These are phyloP conservation scores for Motacilla alba DNA, from an alignment of 2,113 vertebrate genomes.

Conservation along the genomic window DNA sequence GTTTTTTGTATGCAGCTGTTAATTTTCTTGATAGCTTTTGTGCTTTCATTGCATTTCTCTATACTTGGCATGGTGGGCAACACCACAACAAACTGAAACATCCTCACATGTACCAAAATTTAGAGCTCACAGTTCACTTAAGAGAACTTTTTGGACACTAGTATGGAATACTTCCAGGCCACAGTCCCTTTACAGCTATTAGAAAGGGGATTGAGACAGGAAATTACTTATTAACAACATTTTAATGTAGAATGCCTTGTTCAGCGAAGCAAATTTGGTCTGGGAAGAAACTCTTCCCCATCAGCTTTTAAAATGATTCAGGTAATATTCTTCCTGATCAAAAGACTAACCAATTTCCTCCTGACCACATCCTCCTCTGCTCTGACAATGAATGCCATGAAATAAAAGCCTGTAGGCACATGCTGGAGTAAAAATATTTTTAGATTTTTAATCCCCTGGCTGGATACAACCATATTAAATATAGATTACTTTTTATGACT, in stretches of 20 bases:
- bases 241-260: constrained; percentile 38
- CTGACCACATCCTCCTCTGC: constrained; percentile 53
- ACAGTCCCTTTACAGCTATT: neutral
- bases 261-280: constrained; percentile 57
- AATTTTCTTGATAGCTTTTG: neutral
- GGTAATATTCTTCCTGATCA: constrained; percentile 67
- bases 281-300: constrained; percentile 42
- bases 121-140: neutral
- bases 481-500: constrained; percentile 55
- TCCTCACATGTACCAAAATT: neutral
- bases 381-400: constrained; percentile 44
- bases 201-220: neutral
- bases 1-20: neutral
- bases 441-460: constrained; percentile 64
- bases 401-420: neutral
- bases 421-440: constrained; percentile 66
- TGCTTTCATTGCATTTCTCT: neutral
- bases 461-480: constrained; percentile 66
- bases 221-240: constrained; percentile 69
- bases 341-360: constrained; percentile 71
- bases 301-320: constrained; percentile 67
- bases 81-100: neutral
- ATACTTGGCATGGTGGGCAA: neutral
- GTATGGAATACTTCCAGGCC: constrained; percentile 13
- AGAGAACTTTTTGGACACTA: constrained; percentile 1